Conservation (phyloP, 1,140 invertebrate genomes). For the Chymomyza costata region DNA sequence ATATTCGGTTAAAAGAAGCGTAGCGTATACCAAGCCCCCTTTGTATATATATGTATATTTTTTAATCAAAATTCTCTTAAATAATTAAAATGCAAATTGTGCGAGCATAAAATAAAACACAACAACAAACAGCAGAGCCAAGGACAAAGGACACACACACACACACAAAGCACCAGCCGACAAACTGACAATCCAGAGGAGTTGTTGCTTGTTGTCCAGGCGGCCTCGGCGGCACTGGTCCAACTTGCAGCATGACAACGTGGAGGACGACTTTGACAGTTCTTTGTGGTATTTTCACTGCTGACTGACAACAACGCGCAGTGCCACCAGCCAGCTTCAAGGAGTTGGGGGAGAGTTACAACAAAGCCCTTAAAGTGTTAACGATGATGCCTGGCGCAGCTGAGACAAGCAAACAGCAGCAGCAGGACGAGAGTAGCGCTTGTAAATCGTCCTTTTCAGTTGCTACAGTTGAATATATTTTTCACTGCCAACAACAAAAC, state of each 20-base stretch:
- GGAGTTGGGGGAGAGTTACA: background rate
- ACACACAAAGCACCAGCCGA: constrained; percentile 27
- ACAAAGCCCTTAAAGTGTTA: constrained; percentile 49
- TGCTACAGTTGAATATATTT: no score
- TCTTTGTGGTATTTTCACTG: constrained; percentile 58
- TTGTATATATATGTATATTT: constrained; percentile 41
- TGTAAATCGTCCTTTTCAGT: no score
- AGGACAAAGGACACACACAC: constrained; percentile 30
- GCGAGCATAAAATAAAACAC: constrained; percentile 60
- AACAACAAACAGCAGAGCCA: constrained; percentile 48
- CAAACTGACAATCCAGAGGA: constrained; percentile 31
- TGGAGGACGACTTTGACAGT: constrained; percentile 62
- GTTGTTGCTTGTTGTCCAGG: constrained; percentile 6
- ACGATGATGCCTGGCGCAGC: constrained; percentile 27
- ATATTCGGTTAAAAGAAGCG: constrained; percentile 3
- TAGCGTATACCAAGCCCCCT: background rate
- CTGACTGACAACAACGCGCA: constrained; percentile 15
- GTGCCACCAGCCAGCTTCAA: background rate
- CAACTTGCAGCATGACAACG: constrained; percentile 12
- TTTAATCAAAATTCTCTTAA: constrained; percentile 75
- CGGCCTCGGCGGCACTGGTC: no score
- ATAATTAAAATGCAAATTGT: constrained; percentile 75
- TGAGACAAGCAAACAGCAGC: background rate
- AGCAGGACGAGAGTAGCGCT: constrained; percentile 26
- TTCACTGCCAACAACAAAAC: no score